Percentiles rank a stretch among this genome's conserved stretches.
These are phyloP conservation scores for Triplophysa bombifrons DNA, from an alignment of 2,797 vertebrate genomes.

Conservation along the genomic window DNA sequence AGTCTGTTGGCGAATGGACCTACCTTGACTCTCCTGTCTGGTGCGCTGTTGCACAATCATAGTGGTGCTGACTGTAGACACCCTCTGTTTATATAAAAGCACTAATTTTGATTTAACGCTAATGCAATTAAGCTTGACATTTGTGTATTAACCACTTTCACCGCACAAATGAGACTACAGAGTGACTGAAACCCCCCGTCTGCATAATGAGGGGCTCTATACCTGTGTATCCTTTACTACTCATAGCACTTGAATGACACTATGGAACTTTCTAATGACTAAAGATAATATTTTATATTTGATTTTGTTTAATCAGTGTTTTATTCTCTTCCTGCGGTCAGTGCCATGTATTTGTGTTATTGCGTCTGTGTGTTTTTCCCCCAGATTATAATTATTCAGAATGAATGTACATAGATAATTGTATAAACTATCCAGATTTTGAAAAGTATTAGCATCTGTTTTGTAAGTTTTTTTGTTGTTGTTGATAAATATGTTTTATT, in stretches of 20 bases:
- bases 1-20: neutral
- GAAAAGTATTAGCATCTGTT: slow-evolving; percentile 75
- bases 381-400: slow-evolving; percentile 74
- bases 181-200: slow-evolving; percentile 80
- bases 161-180: slow-evolving; percentile 70
- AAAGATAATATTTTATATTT: slow-evolving; percentile 71
- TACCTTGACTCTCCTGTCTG: slow-evolving; percentile 16
- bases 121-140: slow-evolving; percentile 13
- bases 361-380: slow-evolving; percentile 49
- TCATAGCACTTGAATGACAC: slow-evolving; percentile 82
- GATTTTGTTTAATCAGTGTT: slow-evolving; percentile 79
- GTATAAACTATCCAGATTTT: slow-evolving; percentile 74
- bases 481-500: slow-evolving; percentile 63
- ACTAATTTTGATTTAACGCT: slow-evolving; percentile 17
- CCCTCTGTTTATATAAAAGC: slow-evolving; percentile 33
- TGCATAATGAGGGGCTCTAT: slow-evolving; percentile 42
- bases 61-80: slow-evolving; percentile 17
- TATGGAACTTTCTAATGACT: slow-evolving; percentile 73
- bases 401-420: slow-evolving; percentile 80
- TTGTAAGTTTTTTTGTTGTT: slow-evolving; percentile 61
- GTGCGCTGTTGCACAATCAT: slow-evolving; percentile 43
- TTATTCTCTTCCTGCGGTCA: slow-evolving; percentile 66
- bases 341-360: slow-evolving; percentile 64
- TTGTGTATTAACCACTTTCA: slow-evolving; percentile 72
- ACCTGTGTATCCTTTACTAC: slow-evolving; percentile 65